These are phyloP conservation scores for Gymnocheta viridis DNA, from an alignment of 2,888 invertebrate species.

Conservation along the genomic window DNA sequence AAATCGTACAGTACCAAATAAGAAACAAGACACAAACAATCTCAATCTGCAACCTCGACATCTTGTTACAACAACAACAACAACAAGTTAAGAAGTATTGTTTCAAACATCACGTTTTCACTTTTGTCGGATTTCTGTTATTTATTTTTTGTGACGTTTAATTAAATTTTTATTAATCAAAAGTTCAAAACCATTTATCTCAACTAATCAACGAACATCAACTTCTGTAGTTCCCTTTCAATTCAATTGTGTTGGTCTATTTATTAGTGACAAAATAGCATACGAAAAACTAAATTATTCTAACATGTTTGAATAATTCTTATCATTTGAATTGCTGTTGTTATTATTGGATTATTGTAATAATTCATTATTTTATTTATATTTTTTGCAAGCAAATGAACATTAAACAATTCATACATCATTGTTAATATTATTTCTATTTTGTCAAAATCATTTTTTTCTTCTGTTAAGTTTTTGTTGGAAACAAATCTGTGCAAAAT, in stretches of 20 bases:
- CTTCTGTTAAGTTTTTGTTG: background rate
- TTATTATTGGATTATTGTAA: conserved; percentile 31
- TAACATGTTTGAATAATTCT: conserved; percentile 27
- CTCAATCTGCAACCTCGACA: conserved; percentile 3
- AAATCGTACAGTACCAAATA: background rate
- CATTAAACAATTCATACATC: conserved; percentile 72
- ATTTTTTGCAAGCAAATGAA: conserved; percentile 41
- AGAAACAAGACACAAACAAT: conserved; percentile 4
- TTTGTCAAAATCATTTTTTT: conserved; percentile 31
- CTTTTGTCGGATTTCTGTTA: background rate
- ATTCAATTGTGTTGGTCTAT: conserved; percentile 54
- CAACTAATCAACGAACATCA: conserved; percentile 67
- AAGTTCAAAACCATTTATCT: conserved; percentile 69
- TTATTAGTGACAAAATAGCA: background rate
- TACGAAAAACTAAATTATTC: conserved; percentile 2
- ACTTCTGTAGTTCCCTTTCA: conserved; percentile 69
- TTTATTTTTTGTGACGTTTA: conserved; percentile 19
- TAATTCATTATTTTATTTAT: conserved; percentile 49
- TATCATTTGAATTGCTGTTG: conserved; percentile 4
- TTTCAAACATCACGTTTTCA: conserved; percentile 33
- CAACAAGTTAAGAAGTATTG: conserved; percentile 6
- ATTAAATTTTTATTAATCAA: conserved; percentile 54
- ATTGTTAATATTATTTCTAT: conserved; percentile 65
- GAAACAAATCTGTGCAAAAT: conserved; percentile 47
- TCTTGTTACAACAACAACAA: background rate